Conservation (phyloP, 2,113 vertebrate species). For the Pleuronectes platessa region DNA sequence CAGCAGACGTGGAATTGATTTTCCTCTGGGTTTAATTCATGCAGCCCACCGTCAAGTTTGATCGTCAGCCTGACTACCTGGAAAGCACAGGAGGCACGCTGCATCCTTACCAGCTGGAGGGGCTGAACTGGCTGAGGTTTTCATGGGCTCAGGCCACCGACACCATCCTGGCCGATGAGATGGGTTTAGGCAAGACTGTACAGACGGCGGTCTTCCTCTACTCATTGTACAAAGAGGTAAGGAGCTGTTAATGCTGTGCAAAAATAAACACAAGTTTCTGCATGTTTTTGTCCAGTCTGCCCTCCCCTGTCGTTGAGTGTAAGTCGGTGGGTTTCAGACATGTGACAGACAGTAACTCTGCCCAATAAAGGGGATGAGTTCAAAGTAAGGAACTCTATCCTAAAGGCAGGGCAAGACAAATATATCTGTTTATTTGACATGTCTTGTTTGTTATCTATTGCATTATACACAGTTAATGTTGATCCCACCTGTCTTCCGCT, state of each 20-base stretch:
- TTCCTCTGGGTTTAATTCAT: slow-evolving; percentile 31
- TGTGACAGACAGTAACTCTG: slow-evolving; percentile 63
- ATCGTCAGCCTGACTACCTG: slow-evolving; percentile 93
- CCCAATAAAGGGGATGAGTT: slow-evolving; percentile 66
- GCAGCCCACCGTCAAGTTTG: slow-evolving; percentile 97
- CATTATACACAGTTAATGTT: neutral
- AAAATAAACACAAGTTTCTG: neutral
- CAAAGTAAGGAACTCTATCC: slow-evolving; percentile 60
- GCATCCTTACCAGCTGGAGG: slow-evolving; percentile 98
- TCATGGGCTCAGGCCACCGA: slow-evolving; percentile 99
- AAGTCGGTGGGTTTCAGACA: slow-evolving; percentile 50
- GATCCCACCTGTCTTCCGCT: neutral
- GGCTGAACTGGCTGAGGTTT: slow-evolving; percentile 96
- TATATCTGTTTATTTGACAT: neutral
- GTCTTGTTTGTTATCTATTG: neutral
- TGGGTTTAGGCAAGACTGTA: slow-evolving; percentile 97
- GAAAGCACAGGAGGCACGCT: slow-evolving; percentile 93
- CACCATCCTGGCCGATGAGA: slow-evolving; percentile 98
- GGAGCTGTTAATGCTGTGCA: neutral
- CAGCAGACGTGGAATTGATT: slow-evolving; percentile 1
- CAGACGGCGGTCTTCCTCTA: slow-evolving; percentile 98
- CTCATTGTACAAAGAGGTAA: slow-evolving; percentile 96
- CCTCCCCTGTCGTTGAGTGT: slow-evolving; percentile 44
- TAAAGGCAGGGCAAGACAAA: slow-evolving; percentile 66
- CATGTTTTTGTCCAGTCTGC: slow-evolving; percentile 51